These are phyloP conservation scores for Semnopithecus entellus DNA, from an alignment of 2,113 vertebrate species.

Conservation along the genomic window DNA sequence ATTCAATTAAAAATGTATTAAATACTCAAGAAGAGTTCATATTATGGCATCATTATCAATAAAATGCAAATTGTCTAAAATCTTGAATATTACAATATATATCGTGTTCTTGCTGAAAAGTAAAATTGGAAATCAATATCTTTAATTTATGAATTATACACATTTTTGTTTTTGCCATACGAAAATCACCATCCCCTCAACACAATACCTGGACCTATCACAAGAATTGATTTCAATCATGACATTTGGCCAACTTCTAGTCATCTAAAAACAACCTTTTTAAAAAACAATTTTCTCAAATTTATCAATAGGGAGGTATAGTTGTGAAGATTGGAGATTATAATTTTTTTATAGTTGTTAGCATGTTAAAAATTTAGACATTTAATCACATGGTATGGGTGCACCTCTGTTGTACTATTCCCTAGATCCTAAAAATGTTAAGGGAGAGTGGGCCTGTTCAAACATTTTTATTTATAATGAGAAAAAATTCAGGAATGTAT, in stretches of 20 bases:
- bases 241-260: neutral
- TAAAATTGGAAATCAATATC: neutral
- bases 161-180: neutral
- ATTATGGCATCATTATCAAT: neutral
- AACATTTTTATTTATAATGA: neutral
- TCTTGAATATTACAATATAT: neutral
- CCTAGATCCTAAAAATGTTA: neutral
- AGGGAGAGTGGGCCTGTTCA: neutral
- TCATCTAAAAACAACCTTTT: neutral
- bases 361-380: neutral
- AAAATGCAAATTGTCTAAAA: neutral
- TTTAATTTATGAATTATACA: neutral
- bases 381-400: neutral
- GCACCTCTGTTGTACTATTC: neutral
- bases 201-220: neutral
- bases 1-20: neutral
- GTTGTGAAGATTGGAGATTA: neutral
- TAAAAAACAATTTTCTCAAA: neutral
- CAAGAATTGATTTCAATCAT: neutral
- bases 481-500: neutral
- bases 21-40: neutral
- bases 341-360: neutral
- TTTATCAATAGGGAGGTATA: neutral
- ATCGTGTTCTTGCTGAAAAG: neutral
- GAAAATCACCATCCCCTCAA: neutral